These are phyloP conservation scores for Heliocidaris erythrogramma DNA, from an alignment of 35 echinoderm and acorn worm species.

Conservation along the genomic window DNA sequence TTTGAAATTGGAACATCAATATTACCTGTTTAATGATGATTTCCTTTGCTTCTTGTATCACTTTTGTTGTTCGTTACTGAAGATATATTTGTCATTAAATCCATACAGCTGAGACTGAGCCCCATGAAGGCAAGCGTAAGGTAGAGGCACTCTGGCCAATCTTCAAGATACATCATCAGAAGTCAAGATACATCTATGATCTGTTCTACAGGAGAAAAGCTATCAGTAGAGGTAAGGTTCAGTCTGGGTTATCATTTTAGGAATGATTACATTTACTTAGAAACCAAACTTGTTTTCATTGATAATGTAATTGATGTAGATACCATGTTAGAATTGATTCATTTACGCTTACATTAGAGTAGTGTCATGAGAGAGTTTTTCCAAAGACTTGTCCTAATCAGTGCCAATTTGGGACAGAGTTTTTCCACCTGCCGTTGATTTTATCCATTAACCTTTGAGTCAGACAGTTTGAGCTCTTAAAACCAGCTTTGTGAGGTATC, in stretches of 20 bases:
- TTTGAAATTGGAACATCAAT: too few species aligned
- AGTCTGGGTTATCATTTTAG: not conserved
- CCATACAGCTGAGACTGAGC: conserved; percentile 95
- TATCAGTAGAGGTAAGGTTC: conserved; percentile 85
- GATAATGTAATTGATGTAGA: too few species aligned
- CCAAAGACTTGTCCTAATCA: too few species aligned
- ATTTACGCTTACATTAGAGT: too few species aligned
- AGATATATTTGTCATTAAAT: not conserved
- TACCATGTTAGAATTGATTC: too few species aligned
- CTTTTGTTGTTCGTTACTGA: too few species aligned
- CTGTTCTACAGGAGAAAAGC: conserved; percentile 97
- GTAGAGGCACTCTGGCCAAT: conserved; percentile 97
- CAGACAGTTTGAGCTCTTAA: too few species aligned
- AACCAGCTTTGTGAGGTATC: too few species aligned
- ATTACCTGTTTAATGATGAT: not conserved
- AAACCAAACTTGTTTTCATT: not conserved
- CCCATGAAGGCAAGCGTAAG: conserved; percentile 98
- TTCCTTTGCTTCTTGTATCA: not conserved
- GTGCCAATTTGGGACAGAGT: too few species aligned
- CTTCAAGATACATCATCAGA: conserved; percentile 99
- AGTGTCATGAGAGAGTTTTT: too few species aligned
- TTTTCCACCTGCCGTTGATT: too few species aligned
- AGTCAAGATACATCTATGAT: conserved; percentile 96
- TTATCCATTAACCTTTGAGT: too few species aligned
- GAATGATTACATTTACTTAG: not conserved